Evolutionary conservation across 1,140 invertebrate species (phyloP).

Genomic region (Lutraria rhynchaena): DNA sequence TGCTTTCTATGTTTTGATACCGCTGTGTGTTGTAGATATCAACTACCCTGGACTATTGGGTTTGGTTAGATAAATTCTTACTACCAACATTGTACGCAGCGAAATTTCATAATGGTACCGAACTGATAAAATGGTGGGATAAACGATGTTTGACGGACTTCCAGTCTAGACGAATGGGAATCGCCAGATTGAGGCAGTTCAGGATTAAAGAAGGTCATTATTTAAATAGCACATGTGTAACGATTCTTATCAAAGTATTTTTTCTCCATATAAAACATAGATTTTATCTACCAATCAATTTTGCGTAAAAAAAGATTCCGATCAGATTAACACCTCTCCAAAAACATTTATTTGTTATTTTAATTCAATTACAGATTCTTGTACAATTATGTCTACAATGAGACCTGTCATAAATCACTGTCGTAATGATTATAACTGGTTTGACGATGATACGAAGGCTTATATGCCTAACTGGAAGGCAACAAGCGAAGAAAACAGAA

Average conservation of each 20-base stretch:
- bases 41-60: constrained; percentile 74
- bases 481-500: constrained; percentile 63
- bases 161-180: constrained; percentile 77
- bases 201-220: constrained; percentile 81
- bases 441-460: constrained; percentile 79
- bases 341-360: background rate
- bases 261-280: no score
- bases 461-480: constrained; percentile 77
- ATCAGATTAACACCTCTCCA: background rate
- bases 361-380: constrained; percentile 80
- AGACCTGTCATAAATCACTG: constrained; percentile 75
- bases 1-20: no score
- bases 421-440: constrained; percentile 80
- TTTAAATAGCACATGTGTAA: no score
- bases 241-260: no score
- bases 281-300: no score
- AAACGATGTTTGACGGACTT: constrained; percentile 75
- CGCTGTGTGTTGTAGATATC: constrained; percentile 63
- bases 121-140: constrained; percentile 78
- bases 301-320: no score
- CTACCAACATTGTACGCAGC: constrained; percentile 77
- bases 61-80: constrained; percentile 75
- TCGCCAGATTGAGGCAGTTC: constrained; percentile 78
- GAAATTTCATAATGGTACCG: constrained; percentile 76
- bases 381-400: constrained; percentile 71